A percentile compares a stretch with the other conserved stretches of the same genome.
Evolutionary conservation across 2,797 vertebrate genomes (phyloP).

Genomic region (Sebastes jordani): DNA sequence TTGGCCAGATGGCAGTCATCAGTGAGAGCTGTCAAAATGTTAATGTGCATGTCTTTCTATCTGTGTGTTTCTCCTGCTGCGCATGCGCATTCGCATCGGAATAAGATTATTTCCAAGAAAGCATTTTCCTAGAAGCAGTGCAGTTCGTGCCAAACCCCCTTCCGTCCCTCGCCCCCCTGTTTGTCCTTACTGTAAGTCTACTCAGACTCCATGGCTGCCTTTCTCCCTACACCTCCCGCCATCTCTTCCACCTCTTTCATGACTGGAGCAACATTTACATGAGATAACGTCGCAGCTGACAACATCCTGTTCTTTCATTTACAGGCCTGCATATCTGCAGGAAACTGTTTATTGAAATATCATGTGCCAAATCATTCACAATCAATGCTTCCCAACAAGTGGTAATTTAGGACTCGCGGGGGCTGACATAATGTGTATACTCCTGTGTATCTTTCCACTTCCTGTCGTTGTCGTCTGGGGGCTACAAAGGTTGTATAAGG

Average conservation of each 20-base stretch:
- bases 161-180: background rate
- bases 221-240: constrained; percentile 5
- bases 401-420: constrained; percentile 6
- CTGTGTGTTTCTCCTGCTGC: constrained; percentile 12
- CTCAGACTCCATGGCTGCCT: constrained; percentile 26
- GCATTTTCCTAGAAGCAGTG: constrained; percentile 32
- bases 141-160: constrained; percentile 13
- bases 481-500: constrained; percentile 6
- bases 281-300: background rate
- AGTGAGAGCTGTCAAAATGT: background rate
- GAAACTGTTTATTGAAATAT: background rate
- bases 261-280: constrained; percentile 5
- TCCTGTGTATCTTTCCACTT: constrained; percentile 45
- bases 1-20: constrained; percentile 37
- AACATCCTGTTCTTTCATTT: constrained; percentile 60
- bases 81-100: background rate
- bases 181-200: constrained; percentile 14
- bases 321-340: constrained; percentile 42
- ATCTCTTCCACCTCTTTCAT: constrained; percentile 11
- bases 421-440: constrained; percentile 26
- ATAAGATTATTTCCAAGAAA: constrained; percentile 48
- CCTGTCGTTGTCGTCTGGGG: constrained; percentile 30
- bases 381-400: constrained; percentile 21
- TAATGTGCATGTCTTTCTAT: background rate
- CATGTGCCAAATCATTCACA: constrained; percentile 6